These are phyloP conservation scores for Odontamblyopus rebecca DNA, from an alignment of 2,797 vertebrate genomes.

Conservation along the genomic window DNA sequence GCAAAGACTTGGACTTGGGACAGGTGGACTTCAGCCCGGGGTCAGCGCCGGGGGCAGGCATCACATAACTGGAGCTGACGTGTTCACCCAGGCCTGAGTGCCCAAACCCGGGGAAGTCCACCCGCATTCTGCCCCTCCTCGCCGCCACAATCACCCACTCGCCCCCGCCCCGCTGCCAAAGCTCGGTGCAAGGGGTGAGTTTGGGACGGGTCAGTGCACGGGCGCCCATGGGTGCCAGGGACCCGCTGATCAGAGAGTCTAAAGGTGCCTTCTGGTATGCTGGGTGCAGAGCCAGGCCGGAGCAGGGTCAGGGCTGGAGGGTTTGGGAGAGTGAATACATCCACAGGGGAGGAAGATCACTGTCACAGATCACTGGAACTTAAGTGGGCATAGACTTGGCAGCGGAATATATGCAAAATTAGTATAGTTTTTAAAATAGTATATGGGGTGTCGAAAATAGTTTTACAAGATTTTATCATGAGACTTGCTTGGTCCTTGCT, in stretches of 20 bases:
- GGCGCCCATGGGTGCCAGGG: constrained; percentile 56
- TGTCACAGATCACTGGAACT: constrained; percentile 15
- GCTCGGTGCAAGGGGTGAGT: constrained; percentile 63
- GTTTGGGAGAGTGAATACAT: constrained; percentile 15
- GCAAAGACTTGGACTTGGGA: constrained; percentile 44
- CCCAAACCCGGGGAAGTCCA: constrained; percentile 35
- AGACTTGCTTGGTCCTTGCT: too few species aligned
- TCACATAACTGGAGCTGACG: constrained; percentile 77
- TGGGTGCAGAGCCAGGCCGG: constrained; percentile 52
- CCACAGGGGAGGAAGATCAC: constrained; percentile 19
- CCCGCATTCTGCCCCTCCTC: constrained; percentile 8
- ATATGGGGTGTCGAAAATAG: too few species aligned
- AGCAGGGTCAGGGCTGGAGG: constrained; percentile 17
- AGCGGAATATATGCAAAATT: neutral
- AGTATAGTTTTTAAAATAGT: too few species aligned
- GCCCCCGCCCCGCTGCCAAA: constrained; percentile 40
- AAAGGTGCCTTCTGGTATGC: constrained; percentile 74
- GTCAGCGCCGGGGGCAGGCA: constrained; percentile 63
- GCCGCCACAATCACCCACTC: too few species aligned
- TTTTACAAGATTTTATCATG: too few species aligned
- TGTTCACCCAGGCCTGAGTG: constrained; percentile 76
- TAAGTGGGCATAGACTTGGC: neutral
- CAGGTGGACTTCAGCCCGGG: constrained; percentile 74
- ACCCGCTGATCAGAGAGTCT: constrained; percentile 56
- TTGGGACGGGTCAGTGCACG: constrained; percentile 71